Evolutionary conservation across 2,113 vertebrate species (phyloP).

Genomic region (Delphinapterus leucas): DNA sequence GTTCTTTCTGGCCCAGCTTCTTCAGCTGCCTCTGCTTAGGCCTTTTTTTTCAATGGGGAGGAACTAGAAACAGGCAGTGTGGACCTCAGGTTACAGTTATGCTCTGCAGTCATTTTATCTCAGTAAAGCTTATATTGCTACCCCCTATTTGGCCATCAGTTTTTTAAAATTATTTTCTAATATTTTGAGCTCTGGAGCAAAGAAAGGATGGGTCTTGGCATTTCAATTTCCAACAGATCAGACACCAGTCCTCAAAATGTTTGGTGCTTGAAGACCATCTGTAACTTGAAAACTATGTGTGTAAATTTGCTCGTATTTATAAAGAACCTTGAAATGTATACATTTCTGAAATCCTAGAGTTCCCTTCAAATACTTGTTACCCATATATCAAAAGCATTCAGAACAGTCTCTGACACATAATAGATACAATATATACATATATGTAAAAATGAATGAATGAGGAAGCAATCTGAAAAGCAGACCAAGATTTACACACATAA

Average conservation of each 20-base stretch:
- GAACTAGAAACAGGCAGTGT: not conserved
- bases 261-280: not conserved
- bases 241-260: not conserved
- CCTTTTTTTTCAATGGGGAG: not conserved
- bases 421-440: not conserved
- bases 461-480: not conserved
- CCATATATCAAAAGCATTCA: not conserved
- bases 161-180: not conserved
- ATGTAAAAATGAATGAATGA: not conserved
- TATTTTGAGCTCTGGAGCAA: not conserved
- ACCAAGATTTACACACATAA: not conserved
- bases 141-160: accelerated
- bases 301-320: not conserved
- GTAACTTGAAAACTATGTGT: not conserved
- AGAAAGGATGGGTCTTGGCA: not conserved
- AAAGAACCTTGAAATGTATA: not conserved
- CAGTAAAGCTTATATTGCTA: not conserved
- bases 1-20: not conserved
- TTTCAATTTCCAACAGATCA: not conserved
- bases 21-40: not conserved
- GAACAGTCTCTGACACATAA: not conserved
- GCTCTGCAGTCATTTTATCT: not conserved
- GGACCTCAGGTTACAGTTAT: not conserved
- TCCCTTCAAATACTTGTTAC: not conserved
- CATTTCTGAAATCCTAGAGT: not conserved